A percentile compares a stretch with the other conserved stretches of the same genome.
Conservation (phyloP, 2,113 vertebrate genomes). For the Myotis lucifugus region DNA sequence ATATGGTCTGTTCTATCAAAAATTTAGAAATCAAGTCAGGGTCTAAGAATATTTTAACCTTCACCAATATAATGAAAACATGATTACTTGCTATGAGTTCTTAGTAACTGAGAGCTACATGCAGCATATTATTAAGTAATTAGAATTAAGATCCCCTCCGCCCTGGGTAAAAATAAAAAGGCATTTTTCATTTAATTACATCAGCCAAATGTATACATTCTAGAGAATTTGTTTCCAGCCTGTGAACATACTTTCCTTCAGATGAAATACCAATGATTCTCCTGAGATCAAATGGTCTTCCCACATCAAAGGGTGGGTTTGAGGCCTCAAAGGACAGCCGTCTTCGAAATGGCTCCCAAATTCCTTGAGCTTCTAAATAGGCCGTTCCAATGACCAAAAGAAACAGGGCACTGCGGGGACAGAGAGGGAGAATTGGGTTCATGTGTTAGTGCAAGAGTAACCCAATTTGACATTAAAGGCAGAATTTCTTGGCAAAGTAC, state of each 20-base stretch:
- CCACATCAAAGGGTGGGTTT: slow-evolving; percentile 93
- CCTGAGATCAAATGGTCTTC: slow-evolving; percentile 98
- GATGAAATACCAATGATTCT: slow-evolving; percentile 97
- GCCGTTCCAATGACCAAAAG: slow-evolving; percentile 96
- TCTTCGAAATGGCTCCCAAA: slow-evolving; percentile 98
- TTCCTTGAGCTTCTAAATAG: slow-evolving; percentile 98
- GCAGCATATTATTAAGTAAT: neutral
- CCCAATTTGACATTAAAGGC: neutral
- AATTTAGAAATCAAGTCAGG: neutral
- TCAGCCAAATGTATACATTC: neutral
- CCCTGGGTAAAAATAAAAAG: neutral
- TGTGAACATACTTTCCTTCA: slow-evolving; percentile 92
- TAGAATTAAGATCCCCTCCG: neutral
- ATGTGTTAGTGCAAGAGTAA: slow-evolving; percentile 34
- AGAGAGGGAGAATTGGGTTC: slow-evolving; percentile 65
- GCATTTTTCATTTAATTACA: slow-evolving; percentile 13
- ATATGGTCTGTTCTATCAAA: neutral
- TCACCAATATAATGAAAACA: neutral
- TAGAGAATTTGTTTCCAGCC: neutral
- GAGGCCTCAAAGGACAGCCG: slow-evolving; percentile 94
- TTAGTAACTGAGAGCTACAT: neutral
- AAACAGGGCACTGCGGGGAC: slow-evolving; percentile 91
- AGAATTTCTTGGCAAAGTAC: slow-evolving; percentile 14
- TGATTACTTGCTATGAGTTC: neutral
- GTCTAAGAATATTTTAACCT: neutral